Conservation (phyloP, 1,140 invertebrate genomes). For the Nautilus pompilius region DNA sequence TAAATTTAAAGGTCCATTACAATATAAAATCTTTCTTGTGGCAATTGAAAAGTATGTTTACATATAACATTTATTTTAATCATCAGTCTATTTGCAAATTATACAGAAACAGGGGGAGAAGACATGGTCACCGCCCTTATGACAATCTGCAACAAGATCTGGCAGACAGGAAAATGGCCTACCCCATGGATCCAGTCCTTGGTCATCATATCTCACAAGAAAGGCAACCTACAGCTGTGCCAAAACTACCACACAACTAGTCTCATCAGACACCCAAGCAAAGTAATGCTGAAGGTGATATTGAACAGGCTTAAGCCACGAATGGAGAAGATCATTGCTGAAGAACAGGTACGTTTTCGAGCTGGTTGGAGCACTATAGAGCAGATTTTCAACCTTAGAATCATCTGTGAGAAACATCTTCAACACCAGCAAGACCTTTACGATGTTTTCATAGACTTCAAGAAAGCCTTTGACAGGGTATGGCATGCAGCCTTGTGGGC, state of each 20-base stretch:
- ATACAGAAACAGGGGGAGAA: too few relatives aligned
- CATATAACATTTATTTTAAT: too few relatives aligned
- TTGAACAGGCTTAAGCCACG: not conserved
- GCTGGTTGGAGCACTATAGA: slow-evolving; percentile 12
- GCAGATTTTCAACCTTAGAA: slow-evolving; percentile 22
- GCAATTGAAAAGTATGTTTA: too few relatives aligned
- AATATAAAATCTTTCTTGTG: too few relatives aligned
- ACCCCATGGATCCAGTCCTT: not conserved
- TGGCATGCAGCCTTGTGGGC: slow-evolving; percentile 7
- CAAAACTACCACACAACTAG: not conserved
- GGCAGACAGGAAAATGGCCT: too few relatives aligned
- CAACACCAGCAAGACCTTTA: slow-evolving; percentile 19
- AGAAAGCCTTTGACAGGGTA: slow-evolving; percentile 14
- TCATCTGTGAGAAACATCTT: slow-evolving; percentile 14
- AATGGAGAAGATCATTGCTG: not conserved
- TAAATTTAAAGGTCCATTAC: too few relatives aligned
- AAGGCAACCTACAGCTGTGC: not conserved
- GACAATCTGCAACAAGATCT: too few relatives aligned
- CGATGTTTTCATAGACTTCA: slow-evolving; percentile 16
- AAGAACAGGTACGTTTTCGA: slow-evolving; percentile 10
- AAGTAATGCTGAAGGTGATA: not conserved
- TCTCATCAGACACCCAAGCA: not conserved
- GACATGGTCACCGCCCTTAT: too few relatives aligned
- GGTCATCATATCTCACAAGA: not conserved
- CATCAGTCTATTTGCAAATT: too few relatives aligned